Percentiles rank a stretch among this genome's conserved stretches.
phyloP scores from a whole-genome alignment of 1,140 invertebrate species.

The Luehdorfia chinensis region DNA sequence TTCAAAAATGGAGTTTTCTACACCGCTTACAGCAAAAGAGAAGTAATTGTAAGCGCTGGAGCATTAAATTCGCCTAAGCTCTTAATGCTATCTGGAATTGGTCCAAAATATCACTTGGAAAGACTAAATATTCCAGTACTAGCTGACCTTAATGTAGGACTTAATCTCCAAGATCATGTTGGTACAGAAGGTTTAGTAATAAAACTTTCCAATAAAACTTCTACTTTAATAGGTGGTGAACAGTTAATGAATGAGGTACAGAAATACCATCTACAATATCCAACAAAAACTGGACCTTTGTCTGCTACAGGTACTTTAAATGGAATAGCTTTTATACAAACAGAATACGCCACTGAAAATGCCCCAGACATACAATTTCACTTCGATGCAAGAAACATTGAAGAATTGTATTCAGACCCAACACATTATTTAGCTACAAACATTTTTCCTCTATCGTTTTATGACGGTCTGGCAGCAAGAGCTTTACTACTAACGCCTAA shows the following conservation, averaged over 20 bases:
- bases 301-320: conserved; percentile 71
- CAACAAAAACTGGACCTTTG: conserved; percentile 70
- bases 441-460: conserved; percentile 74
- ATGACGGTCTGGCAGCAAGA: conserved; percentile 65
- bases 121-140: conserved; percentile 79
- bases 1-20: conserved; percentile 77
- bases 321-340: conserved; percentile 77
- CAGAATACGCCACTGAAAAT: conserved; percentile 62
- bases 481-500: conserved; percentile 83
- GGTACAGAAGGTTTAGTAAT: conserved; percentile 78
- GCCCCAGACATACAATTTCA: conserved; percentile 82
- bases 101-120: conserved; percentile 80
- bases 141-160: conserved; percentile 82
- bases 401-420: conserved; percentile 73
- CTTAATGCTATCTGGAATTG: conserved; percentile 86
- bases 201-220: conserved; percentile 74
- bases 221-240: conserved; percentile 55
- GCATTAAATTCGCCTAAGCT: conserved; percentile 85
- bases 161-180: conserved; percentile 89
- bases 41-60: conserved; percentile 86
- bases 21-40: conserved; percentile 78
- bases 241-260: conserved; percentile 73
- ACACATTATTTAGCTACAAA: conserved; percentile 68
- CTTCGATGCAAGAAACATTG: conserved; percentile 77
- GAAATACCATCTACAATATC: conserved; percentile 65